Evolutionary conservation across 2,888 invertebrate genomes (phyloP).

Genomic region (Chironomus tentans): DNA sequence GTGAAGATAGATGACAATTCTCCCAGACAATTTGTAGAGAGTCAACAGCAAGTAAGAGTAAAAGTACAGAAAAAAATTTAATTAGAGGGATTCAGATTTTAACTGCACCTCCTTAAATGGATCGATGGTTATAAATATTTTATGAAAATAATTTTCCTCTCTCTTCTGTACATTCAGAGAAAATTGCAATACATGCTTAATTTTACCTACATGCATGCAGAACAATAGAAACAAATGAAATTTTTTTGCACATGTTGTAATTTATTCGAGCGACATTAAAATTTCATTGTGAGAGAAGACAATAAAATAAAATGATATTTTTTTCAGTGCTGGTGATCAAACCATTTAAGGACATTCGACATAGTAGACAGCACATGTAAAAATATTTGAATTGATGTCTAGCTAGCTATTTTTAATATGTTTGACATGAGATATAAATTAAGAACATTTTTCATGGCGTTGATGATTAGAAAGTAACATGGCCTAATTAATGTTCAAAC

Average conservation of each 20-base stretch:
- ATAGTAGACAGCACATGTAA: neutral
- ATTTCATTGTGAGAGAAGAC: neutral
- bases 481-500: neutral
- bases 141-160: neutral
- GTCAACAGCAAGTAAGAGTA: no score
- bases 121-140: neutral
- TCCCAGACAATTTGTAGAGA: neutral
- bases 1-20: slow-evolving; percentile 22
- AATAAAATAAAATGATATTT: neutral
- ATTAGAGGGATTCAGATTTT: slow-evolving; percentile 19
- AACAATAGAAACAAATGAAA: neutral
- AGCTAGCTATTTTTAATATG: neutral
- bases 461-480: neutral
- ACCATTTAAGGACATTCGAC: slow-evolving; percentile 20
- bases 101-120: slow-evolving; percentile 24
- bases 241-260: neutral
- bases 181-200: no score
- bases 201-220: no score
- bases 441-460: neutral
- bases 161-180: no score
- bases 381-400: neutral
- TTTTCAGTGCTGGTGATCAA: neutral
- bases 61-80: slow-evolving; percentile 12
- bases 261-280: neutral
- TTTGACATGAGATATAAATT: neutral